These are phyloP conservation scores for Oxyura jamaicensis DNA, from an alignment of 2,113 vertebrate genomes.

Conservation along the genomic window DNA sequence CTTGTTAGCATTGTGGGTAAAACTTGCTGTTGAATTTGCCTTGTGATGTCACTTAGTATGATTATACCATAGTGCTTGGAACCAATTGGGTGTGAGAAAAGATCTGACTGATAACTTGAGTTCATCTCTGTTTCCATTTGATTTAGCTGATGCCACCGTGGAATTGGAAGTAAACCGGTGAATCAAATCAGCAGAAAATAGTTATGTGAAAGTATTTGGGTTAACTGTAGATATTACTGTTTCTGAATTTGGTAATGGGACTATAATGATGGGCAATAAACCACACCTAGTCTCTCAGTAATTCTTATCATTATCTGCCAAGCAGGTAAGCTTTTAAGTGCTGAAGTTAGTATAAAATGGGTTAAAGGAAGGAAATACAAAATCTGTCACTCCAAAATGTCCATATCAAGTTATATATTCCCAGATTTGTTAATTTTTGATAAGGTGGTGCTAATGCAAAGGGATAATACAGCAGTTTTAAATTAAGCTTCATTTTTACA, in stretches of 20 bases:
- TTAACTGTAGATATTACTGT: background rate
- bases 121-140: background rate
- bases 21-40: background rate
- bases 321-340: background rate
- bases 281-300: background rate
- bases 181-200: background rate
- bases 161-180: background rate
- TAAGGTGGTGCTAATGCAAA: conserved; percentile 32
- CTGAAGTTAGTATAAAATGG: conserved; percentile 26
- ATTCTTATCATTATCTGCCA: background rate
- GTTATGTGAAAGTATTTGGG: background rate
- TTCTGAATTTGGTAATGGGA: background rate
- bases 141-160: background rate
- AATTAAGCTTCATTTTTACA: conserved; percentile 45
- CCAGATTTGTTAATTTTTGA: conserved; percentile 38
- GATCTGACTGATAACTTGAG: background rate
- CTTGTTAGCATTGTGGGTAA: background rate
- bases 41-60: background rate
- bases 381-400: background rate
- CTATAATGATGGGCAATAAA: background rate
- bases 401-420: background rate
- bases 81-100: background rate
- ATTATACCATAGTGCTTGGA: background rate
- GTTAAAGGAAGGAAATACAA: conserved; percentile 11
- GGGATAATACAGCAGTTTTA: conserved; percentile 53